These are phyloP conservation scores for Pristis pectinata DNA, from an alignment of 2,797 vertebrate species.

Conservation along the genomic window DNA sequence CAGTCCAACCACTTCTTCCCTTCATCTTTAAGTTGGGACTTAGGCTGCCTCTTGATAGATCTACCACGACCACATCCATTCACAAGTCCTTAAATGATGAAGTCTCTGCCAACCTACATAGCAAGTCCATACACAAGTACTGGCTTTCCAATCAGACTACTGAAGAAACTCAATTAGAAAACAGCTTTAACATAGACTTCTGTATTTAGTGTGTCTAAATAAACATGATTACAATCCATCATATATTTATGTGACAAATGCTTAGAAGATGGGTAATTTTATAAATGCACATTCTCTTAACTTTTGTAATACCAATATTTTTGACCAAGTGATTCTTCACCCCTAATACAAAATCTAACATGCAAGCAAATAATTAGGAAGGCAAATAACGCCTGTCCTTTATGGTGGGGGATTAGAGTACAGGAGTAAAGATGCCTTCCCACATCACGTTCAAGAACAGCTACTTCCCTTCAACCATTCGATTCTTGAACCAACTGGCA, in stretches of 20 bases:
- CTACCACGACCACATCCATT: not conserved
- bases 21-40: not conserved
- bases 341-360: too few relatives aligned
- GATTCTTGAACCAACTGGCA: too few relatives aligned
- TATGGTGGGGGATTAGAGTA: too few relatives aligned
- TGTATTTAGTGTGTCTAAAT: not conserved
- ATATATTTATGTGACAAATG: not conserved
- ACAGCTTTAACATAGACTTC: too few relatives aligned
- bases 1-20: not conserved
- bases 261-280: not conserved
- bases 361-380: too few relatives aligned
- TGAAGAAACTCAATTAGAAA: not conserved
- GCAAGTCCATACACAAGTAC: not conserved
- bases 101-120: not conserved
- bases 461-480: too few relatives aligned
- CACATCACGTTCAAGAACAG: too few relatives aligned
- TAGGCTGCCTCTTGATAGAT: not conserved
- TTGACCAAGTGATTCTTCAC: too few relatives aligned
- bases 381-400: too few relatives aligned
- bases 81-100: not conserved
- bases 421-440: too few relatives aligned
- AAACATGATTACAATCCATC: not conserved
- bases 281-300: not conserved
- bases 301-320: not conserved
- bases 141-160: not conserved